phyloP scores from a whole-genome alignment of 2,113 vertebrate species.

The Psophia crepitans region DNA sequence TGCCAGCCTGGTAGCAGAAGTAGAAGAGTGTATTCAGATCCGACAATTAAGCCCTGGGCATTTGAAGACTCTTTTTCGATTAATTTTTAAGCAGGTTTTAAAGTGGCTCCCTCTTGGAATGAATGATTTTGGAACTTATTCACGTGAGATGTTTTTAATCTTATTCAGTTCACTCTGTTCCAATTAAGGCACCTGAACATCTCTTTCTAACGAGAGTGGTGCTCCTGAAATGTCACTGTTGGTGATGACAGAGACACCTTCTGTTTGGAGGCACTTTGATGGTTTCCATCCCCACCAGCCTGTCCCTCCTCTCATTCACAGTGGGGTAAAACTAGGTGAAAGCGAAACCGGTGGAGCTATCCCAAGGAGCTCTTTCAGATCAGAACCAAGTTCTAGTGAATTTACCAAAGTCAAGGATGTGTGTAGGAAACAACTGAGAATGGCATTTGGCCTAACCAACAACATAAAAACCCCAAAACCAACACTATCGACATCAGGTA shows the following conservation, averaged over 20 bases:
- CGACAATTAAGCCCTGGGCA: not conserved
- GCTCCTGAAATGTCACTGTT: not conserved
- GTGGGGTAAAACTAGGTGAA: not conserved
- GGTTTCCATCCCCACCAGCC: not conserved
- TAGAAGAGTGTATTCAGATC: not conserved
- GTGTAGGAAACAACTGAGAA: not conserved
- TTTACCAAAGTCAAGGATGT: not conserved
- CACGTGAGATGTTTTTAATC: not conserved
- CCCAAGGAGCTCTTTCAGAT: not conserved
- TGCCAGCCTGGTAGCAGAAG: not conserved
- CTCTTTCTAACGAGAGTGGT: not conserved
- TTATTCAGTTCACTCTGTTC: not conserved
- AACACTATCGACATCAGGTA: not conserved
- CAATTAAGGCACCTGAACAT: not conserved
- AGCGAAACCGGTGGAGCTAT: not conserved
- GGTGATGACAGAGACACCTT: accelerated
- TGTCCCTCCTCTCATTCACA: accelerated
- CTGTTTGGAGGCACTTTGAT: not conserved
- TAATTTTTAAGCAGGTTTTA: not conserved
- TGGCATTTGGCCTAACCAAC: not conserved
- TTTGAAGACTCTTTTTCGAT: not conserved
- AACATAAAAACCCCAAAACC: not conserved
- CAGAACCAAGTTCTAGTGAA: not conserved
- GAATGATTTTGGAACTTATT: not conserved
- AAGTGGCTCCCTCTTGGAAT: not conserved